Base-by-base conservation (phyloP, 2,113 vertebrate species). In the Toxotes chatareus region DNA sequence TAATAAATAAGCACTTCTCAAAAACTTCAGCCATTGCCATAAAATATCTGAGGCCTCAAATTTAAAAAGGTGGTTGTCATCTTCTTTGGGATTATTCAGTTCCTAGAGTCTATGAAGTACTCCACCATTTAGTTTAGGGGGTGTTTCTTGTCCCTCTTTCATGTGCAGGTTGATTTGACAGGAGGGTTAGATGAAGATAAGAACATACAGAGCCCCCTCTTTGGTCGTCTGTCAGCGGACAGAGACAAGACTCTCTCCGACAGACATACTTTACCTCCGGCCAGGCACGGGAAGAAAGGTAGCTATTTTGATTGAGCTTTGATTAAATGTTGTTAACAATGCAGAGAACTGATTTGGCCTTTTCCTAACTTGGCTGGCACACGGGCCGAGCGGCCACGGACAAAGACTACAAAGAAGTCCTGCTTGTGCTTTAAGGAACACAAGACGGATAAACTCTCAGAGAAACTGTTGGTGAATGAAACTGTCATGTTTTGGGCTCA, bases 301-400 rank as follows among this genome's bases (percentile, higher is more conserved):
- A 94, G 91, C 94, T 61, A 81, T 92, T 95, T 91, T 95, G 95
- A 95, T 96, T 93, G 94, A 93, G 76, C 93, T 95, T 94, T 96
- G 95, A 96, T 97, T 96, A 96, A 93, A 93, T 91, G 90, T 87
- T 90, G 94, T 91, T 93, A 93, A 95, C 93, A 96, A 95, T 92
- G 86, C 85, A 82, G 85, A 71, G 62, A 89, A 82, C 83, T 68
- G 55, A 51, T 88, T 88, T 59, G 81, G 46, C 79, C 60, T 76
- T 86, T 85, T 77, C 51, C 49, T 59, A 87, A 84, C 67, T 76
- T 67, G 68, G 76, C 76, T 11, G 44, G 70, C 49, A 70, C 86
- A 77, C 19, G 65, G 66, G 82, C 79, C 1, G n/a, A 82, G 66
- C 16, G 62, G 36, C 51, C 64, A 23, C 0, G 14, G 66, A 81